phyloP scores from a whole-genome alignment of 2,888 invertebrate species.

The Keiferia lycopersicella region DNA sequence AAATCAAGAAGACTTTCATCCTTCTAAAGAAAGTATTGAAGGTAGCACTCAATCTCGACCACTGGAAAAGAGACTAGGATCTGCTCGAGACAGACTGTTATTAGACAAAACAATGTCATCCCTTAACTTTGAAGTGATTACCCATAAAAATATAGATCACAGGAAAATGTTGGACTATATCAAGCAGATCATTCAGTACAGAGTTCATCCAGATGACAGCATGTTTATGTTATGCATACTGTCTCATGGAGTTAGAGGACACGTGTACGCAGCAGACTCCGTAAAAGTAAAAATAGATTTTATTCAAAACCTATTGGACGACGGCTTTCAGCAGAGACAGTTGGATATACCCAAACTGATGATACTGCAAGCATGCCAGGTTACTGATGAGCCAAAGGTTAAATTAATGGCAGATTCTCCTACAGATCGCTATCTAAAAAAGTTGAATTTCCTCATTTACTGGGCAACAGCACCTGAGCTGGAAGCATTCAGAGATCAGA shows the following conservation, averaged over 20 bases:
- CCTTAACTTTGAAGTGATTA: slow-evolving; percentile 62
- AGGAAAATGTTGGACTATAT: slow-evolving; percentile 58
- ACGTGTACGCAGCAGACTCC: slow-evolving; percentile 69
- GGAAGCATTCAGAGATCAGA: slow-evolving; percentile 63
- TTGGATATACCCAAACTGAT: slow-evolving; percentile 67
- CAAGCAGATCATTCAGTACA: slow-evolving; percentile 50
- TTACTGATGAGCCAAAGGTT: slow-evolving; percentile 45
- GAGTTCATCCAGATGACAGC: slow-evolving; percentile 58
- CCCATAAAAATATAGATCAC: slow-evolving; percentile 54
- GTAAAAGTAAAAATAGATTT: slow-evolving; percentile 66
- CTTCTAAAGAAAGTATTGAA: slow-evolving; percentile 61
- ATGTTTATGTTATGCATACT: slow-evolving; percentile 71
- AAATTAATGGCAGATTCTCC: slow-evolving; percentile 59
- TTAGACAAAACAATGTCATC: slow-evolving; percentile 59
- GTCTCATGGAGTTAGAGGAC: slow-evolving; percentile 70
- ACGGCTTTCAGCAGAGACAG: slow-evolving; percentile 48
- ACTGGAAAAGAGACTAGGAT: slow-evolving; percentile 56
- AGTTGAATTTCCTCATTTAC: slow-evolving; percentile 64
- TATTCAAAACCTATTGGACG: slow-evolving; percentile 64
- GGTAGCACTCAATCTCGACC: slow-evolving; percentile 36
- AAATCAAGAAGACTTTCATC: slow-evolving; percentile 69
- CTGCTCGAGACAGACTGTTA: slow-evolving; percentile 53
- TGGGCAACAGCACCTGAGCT: slow-evolving; percentile 73
- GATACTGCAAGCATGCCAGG: slow-evolving; percentile 72
- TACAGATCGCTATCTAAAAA: slow-evolving; percentile 48